Evolutionary conservation across 2,113 vertebrate genomes (phyloP).

Genomic region (Oreochromis spilurus): DNA sequence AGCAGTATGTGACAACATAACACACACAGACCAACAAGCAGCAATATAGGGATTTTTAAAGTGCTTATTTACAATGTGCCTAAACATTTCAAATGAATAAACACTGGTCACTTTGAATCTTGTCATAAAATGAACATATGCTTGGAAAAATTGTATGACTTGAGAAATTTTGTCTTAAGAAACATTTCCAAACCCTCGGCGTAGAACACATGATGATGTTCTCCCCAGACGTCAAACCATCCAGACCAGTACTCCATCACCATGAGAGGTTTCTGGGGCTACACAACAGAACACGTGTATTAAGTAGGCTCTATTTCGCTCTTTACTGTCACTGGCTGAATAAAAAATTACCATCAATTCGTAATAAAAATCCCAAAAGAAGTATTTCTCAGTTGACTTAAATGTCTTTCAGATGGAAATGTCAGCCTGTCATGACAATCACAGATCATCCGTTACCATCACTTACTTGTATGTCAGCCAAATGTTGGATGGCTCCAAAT

Average conservation of each 20-base stretch:
- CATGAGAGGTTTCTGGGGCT: constrained; percentile 85
- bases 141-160: not conserved
- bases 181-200: constrained; percentile 77
- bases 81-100: not conserved
- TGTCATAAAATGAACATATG: not conserved
- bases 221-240: constrained; percentile 94
- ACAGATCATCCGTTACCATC: not conserved
- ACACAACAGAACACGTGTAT: not conserved
- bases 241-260: constrained; percentile 96
- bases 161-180: not conserved
- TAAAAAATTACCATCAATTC: not conserved
- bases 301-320: not conserved
- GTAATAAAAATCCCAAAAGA: not conserved
- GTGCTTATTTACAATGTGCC: not conserved
- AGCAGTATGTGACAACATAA: not conserved
- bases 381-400: not conserved
- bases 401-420: not conserved
- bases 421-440: not conserved
- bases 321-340: not conserved
- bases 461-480: constrained; percentile 78
- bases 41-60: not conserved
- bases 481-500: constrained; percentile 69
- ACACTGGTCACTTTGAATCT: not conserved
- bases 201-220: constrained; percentile 81
- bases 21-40: not conserved